Evolutionary conservation across 2,888 invertebrate genomes (phyloP), one percentile per base, ranked within the genome.

Genomic region (Eubasilissa splendida): DNA sequence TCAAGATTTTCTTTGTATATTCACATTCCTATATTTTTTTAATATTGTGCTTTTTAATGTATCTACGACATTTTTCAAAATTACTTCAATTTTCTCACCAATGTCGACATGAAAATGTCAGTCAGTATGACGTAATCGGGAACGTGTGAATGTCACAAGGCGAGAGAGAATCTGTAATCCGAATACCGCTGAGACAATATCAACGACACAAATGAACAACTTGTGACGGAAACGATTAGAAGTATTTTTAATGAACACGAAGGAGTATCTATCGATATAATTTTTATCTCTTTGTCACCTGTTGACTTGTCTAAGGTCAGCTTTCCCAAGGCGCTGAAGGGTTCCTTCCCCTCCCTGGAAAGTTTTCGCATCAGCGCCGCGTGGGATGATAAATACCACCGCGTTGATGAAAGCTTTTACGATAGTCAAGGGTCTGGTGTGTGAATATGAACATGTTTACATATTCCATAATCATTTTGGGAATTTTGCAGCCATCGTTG

Each of bases 231-330:
- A 22, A 22, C 22, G 22, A 22, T 22, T 22, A 22, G 22, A 22
- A 22, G 22, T 12, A 11, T 54, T 11, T 54, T 12, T 54, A 12
- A 22, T 63, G 63, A 63, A 31, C 60, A 1, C 60, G 11, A 14
- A 14, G 60, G 14, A n/a, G 56, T 8, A 31, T 10, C 31, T 2
- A 22, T 11, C 14, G 12, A 22, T 22, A 22, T 5, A 50, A n/a
- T 50, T 42, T 50, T 50, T 68, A 33, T 14, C 33, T 63, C 14
- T n/a, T 7, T 42, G 71, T 54, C 53, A 71, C 71, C 71, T 71
- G 71, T 71, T 71, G 71, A 71, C 71, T 71, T 71, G 52, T 70
- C 11, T 31, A 71, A 71, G 71, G 71, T 71, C 71, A 71, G 71
- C 22, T 33, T 31, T 31, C 7, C 53, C 14, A 9, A 53, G 70